Percentiles rank a stretch among this genome's conserved stretches.
phyloP scores from a whole-genome alignment of 2,113 vertebrate genomes.

The Sus scrofa region T2T-Sscrofa CM000818.6:127944501-127945000 shows the following conservation, averaged over 20 bases:
- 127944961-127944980: fast-evolving
- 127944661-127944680: not conserved
- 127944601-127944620: too few species aligned
- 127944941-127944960: fast-evolving
- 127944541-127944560: fast-evolving
- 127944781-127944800: not conserved
- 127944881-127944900: fast-evolving
- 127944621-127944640: not conserved
- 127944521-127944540: too few species aligned
- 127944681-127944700: not conserved
- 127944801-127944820: not conserved
- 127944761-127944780: fast-evolving
- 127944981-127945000: not conserved
- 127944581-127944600: fast-evolving
- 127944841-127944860: not conserved
- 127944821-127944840: not conserved
- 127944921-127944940: not conserved
- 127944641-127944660: not conserved
- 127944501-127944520: fast-evolving
- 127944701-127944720: fast-evolving
- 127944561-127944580: not conserved
- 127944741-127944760: fast-evolving
- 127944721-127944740: fast-evolving
- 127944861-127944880: not conserved
- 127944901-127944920: fast-evolving